Evolutionary conservation across 2,888 invertebrate genomes (phyloP), one percentile per base, ranked within the genome.

Genomic region (Orchesellides sinensis): DNA sequence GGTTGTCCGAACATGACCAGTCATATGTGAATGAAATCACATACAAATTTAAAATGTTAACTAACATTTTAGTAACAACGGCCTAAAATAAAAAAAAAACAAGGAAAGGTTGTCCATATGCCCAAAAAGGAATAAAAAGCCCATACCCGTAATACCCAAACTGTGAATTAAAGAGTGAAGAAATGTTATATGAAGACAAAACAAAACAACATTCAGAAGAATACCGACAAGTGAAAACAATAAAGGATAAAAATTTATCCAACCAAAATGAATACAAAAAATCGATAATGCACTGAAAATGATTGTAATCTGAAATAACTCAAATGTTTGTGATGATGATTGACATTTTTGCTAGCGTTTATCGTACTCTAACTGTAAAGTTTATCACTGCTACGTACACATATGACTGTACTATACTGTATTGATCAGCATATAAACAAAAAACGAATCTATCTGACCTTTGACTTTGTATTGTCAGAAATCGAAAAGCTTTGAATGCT

Each of bases 321-420:
- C 63, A 63, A 63, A 40, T 49, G 49, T 47, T 66, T 66, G 66
- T 66, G 66, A n/a, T n/a, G n/a, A n/a, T n/a, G n/a, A 66, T 66
- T 45, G 47, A 47, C 66, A 66, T 63, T 63, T 35, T 32, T 63
- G 63, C 21, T 63, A 63, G 63, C 45, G 40, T 23, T 40, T 63
- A 40, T 32, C 32, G n/a, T 61, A 61, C 29, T 40, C 23, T 23
- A 63, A 40, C 21, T 35, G n/a, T 17, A 49, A 3, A 49, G 3
- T 10, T 27, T 59, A 29, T 59, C 59, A 59, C 59, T 59, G 29
- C 59, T 12, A 29, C 29, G 23, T 59, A 29, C 29, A n/a, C n/a
- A 40, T 1, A 14, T 40, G n/a, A 40, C 14, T 40, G n/a, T 40
- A 40, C 40, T 40, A 32, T 32, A 5, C 10, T 5, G n/a, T 40